These are phyloP conservation scores for Picus viridis DNA, from an alignment of 2,797 vertebrate genomes.

Conservation along the genomic window DNA sequence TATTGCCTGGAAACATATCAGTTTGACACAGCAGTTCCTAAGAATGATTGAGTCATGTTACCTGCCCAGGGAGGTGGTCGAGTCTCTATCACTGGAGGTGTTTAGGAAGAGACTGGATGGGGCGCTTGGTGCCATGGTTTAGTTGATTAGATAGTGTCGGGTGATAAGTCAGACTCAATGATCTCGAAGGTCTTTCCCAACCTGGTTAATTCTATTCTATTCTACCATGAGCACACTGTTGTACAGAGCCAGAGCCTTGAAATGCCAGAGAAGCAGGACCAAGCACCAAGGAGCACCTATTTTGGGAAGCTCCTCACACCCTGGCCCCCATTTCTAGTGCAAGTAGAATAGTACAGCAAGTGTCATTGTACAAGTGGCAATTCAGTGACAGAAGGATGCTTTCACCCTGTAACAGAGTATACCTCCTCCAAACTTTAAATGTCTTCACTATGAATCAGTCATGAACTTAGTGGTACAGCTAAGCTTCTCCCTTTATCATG, in stretches of 20 bases:
- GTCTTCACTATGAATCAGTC: not conserved
- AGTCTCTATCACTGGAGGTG: too few relatives aligned
- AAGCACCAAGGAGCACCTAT: fast-evolving
- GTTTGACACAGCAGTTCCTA: fast-evolving
- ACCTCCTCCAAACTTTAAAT: not conserved
- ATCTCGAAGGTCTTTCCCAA: too few relatives aligned
- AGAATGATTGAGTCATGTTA: not conserved
- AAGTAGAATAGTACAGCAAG: not conserved
- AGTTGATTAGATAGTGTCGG: too few relatives aligned
- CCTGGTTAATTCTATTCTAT: too few relatives aligned
- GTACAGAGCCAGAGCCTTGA: fast-evolving
- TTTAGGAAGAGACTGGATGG: too few relatives aligned
- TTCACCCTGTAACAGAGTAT: not conserved
- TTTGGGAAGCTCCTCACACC: not conserved
- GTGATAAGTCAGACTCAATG: too few relatives aligned
- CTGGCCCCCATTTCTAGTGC: fast-evolving
- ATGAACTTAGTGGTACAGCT: not conserved
- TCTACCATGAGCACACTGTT: not conserved
- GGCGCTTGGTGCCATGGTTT: too few relatives aligned
- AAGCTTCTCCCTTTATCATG: not conserved
- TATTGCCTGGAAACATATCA: not conserved
- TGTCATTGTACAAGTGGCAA: not conserved
- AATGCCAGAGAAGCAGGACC: not conserved
- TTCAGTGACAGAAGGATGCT: not conserved
- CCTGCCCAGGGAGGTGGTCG: too few relatives aligned